phyloP scores from a whole-genome alignment of 2,113 vertebrate genomes.

The Microtus oregoni region DNA sequence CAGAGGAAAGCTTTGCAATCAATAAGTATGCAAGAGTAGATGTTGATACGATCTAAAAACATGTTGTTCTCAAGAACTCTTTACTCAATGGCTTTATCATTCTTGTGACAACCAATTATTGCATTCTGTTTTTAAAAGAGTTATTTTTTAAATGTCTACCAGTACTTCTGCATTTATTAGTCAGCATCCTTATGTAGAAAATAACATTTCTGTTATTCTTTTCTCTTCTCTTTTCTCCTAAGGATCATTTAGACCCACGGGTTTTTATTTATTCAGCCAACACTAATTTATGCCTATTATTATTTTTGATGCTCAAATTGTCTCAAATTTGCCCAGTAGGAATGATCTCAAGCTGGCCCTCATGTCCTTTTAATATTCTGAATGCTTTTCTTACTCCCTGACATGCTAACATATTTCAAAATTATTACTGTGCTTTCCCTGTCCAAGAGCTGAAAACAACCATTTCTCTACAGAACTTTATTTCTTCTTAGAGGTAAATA shows the following conservation, averaged over 20 bases:
- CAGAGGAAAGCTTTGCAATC: not conserved
- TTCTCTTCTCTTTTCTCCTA: not conserved
- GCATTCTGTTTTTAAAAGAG: constrained; percentile 1
- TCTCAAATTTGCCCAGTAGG: constrained; percentile 38
- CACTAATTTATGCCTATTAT: constrained; percentile 56
- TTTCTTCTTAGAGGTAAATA: constrained; percentile 29
- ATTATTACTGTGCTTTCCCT: not conserved
- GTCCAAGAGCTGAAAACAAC: not conserved
- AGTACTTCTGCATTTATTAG: constrained; percentile 20
- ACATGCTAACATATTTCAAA: constrained; percentile 40
- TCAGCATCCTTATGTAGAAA: constrained; percentile 51
- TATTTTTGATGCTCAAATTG: constrained; percentile 60
- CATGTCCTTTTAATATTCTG: constrained; percentile 13
- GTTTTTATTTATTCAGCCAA: constrained; percentile 49
- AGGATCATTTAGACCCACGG: constrained; percentile 2
- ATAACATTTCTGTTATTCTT: not conserved
- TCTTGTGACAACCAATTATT: constrained; percentile 25
- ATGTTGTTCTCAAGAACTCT: constrained; percentile 14
- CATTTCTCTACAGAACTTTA: constrained; percentile 9
- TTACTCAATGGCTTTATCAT: constrained; percentile 15
- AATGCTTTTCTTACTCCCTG: constrained; percentile 45
- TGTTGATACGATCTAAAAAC: not conserved
- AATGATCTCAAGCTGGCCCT: not conserved
- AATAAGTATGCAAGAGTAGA: constrained; percentile 9
- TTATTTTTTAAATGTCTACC: constrained; percentile 1